phyloP scores from a whole-genome alignment of 2,888 invertebrate species.

The Drosophila multiciliata region DNA sequence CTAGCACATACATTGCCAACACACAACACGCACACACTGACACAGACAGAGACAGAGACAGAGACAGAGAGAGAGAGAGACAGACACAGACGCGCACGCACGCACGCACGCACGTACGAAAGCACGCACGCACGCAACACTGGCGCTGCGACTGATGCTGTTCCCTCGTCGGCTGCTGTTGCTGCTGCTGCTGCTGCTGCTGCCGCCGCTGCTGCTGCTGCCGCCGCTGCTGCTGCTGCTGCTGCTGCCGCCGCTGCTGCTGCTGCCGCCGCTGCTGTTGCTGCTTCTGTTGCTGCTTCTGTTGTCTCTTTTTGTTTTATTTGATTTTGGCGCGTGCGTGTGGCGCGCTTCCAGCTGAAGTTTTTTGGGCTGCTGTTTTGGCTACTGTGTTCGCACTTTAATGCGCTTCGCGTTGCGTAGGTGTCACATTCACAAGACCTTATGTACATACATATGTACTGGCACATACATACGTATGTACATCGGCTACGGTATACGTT shows the following conservation, averaged over 20 bases:
- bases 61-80: background rate
- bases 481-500: conserved; percentile 43
- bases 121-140: conserved; percentile 32
- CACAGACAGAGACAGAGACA: conserved; percentile 26
- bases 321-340: conserved; percentile 56
- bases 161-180: background rate
- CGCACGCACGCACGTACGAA: conserved; percentile 23
- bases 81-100: conserved; percentile 22
- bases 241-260: background rate
- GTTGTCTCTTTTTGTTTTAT: conserved; percentile 52
- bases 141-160: conserved; percentile 21
- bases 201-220: background rate
- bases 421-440: conserved; percentile 58
- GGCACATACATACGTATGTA: conserved; percentile 48
- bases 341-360: conserved; percentile 30
- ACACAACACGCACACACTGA: conserved; percentile 20
- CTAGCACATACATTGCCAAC: conserved; percentile 74
- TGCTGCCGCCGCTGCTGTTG: conserved; percentile 5
- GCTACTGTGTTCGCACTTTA: conserved; percentile 54
- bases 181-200: background rate
- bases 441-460: conserved; percentile 47
- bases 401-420: conserved; percentile 63
- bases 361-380: conserved; percentile 25
- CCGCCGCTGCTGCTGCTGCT: conserved; percentile 9
- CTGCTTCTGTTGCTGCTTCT: conserved; percentile 40